Conservation (phyloP, 1,140 invertebrate genomes). For the Drosophila triauraria region DNA sequence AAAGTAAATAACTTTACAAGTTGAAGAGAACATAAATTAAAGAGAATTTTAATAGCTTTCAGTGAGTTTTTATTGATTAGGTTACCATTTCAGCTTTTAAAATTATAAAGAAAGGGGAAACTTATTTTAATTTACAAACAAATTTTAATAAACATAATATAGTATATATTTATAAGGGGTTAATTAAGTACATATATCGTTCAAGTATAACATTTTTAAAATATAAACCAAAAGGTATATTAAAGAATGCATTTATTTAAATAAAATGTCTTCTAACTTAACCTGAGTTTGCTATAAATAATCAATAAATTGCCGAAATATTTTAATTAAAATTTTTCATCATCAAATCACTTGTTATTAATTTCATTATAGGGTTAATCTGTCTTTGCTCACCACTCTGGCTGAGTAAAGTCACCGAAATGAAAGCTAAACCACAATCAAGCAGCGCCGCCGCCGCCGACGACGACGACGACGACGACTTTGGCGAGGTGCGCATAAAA, state of each 20-base stretch:
- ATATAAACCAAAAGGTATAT: background rate
- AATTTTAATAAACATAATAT: too few relatives aligned
- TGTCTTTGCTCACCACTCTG: constrained; percentile 3
- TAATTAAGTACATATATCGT: too few relatives aligned
- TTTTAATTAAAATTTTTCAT: background rate
- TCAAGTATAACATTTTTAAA: background rate
- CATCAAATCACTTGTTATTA: background rate
- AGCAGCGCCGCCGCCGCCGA: constrained; percentile 7
- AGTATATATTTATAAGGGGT: too few relatives aligned
- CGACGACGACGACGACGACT: constrained; percentile 30
- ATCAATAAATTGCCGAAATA: too few relatives aligned
- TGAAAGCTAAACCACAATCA: constrained; percentile 58
- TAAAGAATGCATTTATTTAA: background rate
- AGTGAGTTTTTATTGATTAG: background rate
- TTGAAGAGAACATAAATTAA: background rate
- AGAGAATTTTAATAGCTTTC: rapidly evolving
- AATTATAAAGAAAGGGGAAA: too few relatives aligned
- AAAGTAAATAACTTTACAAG: background rate
- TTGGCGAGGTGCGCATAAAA: constrained; percentile 78
- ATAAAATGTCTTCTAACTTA: background rate
- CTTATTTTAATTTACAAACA: too few relatives aligned
- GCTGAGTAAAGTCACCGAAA: constrained; percentile 37
- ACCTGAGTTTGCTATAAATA: too few relatives aligned
- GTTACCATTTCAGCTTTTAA: too few relatives aligned
- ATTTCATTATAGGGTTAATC: constrained; percentile 12